Percentiles rank a stretch among this genome's conserved stretches.
Conservation (phyloP, 2,797 vertebrate species). For the Alcedo quadribrachys region DNA sequence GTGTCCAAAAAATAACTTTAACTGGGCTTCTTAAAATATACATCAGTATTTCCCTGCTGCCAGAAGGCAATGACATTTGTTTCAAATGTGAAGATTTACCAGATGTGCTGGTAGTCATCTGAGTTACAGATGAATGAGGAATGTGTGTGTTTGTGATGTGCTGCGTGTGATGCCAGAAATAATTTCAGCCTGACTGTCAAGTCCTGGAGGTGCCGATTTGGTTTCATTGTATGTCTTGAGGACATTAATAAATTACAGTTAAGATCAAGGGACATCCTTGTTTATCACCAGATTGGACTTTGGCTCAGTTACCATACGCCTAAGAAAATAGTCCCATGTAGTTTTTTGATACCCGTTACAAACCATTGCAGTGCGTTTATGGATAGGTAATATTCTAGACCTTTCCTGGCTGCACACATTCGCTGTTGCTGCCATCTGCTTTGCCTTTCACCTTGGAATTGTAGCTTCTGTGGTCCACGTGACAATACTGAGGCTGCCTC, state of each 20-base stretch:
- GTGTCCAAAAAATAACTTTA: neutral
- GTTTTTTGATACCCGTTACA: neutral
- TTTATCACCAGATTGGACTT: neutral
- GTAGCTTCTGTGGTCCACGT: neutral
- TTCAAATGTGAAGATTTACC: neutral
- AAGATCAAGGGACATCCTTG: neutral
- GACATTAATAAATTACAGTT: neutral
- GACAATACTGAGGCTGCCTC: neutral
- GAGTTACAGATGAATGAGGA: neutral
- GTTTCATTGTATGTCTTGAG: neutral
- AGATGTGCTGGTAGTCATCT: neutral
- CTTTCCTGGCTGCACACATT: neutral
- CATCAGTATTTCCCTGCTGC: neutral
- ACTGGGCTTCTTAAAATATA: neutral
- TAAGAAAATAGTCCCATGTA: neutral
- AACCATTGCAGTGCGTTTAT: neutral
- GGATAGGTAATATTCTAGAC: neutral
- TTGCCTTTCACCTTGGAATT: neutral
- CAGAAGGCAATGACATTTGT: neutral
- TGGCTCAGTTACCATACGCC: neutral
- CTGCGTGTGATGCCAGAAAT: neutral
- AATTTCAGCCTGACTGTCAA: neutral
- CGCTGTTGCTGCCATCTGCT: neutral
- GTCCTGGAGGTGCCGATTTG: neutral
- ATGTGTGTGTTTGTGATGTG: accelerated